phyloP scores from a whole-genome alignment of 2,888 invertebrate species.

The Mantis religiosa region DNA sequence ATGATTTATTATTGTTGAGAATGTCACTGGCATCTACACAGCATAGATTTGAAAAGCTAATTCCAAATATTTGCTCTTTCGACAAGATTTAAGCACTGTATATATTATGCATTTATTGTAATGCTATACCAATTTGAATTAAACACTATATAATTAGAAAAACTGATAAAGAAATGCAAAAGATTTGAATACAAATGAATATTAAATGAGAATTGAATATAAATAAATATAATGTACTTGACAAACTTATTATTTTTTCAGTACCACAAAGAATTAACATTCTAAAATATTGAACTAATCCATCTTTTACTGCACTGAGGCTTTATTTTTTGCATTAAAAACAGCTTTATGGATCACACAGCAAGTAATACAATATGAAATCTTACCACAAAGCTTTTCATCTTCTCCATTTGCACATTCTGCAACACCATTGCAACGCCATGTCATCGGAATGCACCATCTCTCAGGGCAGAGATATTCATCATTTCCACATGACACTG shows the following conservation, averaged over 20 bases:
- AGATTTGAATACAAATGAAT: too few relatives aligned
- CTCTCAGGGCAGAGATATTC: constrained; percentile 57
- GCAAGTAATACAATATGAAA: background rate
- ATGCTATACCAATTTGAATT: too few relatives aligned
- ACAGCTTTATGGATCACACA: background rate
- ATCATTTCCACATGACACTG: constrained; percentile 49
- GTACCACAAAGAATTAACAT: too few relatives aligned
- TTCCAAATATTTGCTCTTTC: background rate
- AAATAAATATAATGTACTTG: too few relatives aligned
- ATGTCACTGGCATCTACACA: background rate
- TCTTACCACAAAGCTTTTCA: constrained; percentile 51
- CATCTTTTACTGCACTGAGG: background rate
- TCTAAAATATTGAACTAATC: too few relatives aligned
- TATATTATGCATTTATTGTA: too few relatives aligned
- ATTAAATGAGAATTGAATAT: too few relatives aligned
- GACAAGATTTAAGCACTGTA: too few relatives aligned
- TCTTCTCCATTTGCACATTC: constrained; percentile 57
- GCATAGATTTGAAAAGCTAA: background rate
- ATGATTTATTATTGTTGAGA: background rate
- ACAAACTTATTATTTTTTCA: too few relatives aligned
- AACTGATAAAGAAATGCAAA: too few relatives aligned
- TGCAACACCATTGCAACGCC: constrained; percentile 55
- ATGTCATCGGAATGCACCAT: constrained; percentile 55
- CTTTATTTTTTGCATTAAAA: background rate
- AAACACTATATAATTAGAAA: too few relatives aligned